Evolutionary conservation across 2,797 vertebrate genomes (phyloP), one percentile per base, ranked within the genome.

Genomic region (Coilia nasus): DNA sequence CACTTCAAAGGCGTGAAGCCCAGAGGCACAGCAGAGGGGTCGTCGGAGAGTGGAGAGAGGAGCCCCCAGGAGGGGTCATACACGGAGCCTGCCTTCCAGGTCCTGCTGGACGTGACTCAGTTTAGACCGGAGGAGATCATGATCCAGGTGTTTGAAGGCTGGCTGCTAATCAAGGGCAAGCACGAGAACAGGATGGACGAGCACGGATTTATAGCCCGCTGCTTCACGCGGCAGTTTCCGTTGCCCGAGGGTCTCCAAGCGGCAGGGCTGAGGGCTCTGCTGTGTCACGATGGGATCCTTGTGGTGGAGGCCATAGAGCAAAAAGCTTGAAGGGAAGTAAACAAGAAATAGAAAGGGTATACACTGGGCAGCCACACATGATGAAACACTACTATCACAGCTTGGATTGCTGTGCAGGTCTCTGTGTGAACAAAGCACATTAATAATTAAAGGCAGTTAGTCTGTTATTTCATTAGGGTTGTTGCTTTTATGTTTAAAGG

Each of bases 61-160:
- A 23, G 9, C 60, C n/a, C 6, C 17, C 57, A 59, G 5, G 35
- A 3, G 0, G 83, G n/a, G 85, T 88, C 35, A 41, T 41, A 41
- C 85, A 82, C 56, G 4, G 85, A 87, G 41, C 81, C 84, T 3
- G 11, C 0, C 11, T 97, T 97, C 89, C 94, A 90, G 85, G 87
- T 96, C 82, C 85, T 97, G 85, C 88, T 97, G 92, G 96, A 97
- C 0, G 95, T 96, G 82, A 95, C 96, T 88, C 96, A 97, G 85
- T 97, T 97, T 90, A 94, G 95, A 50, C 95, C 96, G 0, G 96
- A 97, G 89, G 96, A 97, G 25, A 92, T 97, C 87, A 94, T 97
- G 78, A 96, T 97, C 86, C 96, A 97, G 91, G 94, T 96, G 81
- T 96, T 95, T 0, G 95, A 97, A 90, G 96, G 96, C 28, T 97